These are phyloP conservation scores for Larimichthys polyactis DNA, from an alignment of 2,113 vertebrate genomes.

Conservation along the genomic window DNA sequence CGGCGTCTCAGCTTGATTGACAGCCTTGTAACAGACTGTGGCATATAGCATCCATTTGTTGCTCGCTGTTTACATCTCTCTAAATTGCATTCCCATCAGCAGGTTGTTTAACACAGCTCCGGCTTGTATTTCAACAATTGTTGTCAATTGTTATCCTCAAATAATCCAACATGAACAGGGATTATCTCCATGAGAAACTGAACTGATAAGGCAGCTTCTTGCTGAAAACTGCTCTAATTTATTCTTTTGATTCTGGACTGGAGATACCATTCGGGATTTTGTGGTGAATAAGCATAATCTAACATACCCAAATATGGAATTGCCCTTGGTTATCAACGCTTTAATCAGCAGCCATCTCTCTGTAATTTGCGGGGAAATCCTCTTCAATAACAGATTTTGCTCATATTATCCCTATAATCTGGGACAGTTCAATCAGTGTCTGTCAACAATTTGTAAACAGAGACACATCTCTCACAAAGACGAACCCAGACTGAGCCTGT, in stretches of 20 bases:
- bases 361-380: conserved; percentile 53
- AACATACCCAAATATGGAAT: conserved; percentile 44
- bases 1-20: conserved; percentile 46
- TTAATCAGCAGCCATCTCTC: conserved; percentile 56
- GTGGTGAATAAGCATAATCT: conserved; percentile 37
- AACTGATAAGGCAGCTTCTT: neutral
- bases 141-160: conserved; percentile 12
- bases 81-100: conserved; percentile 47
- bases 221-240: neutral
- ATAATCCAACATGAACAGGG: neutral
- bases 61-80: conserved; percentile 38
- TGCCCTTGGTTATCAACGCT: conserved; percentile 27
- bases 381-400: conserved; percentile 40
- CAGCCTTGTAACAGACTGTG: conserved; percentile 45
- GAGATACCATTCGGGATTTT: conserved; percentile 27
- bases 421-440: conserved; percentile 33
- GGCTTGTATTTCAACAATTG: conserved; percentile 27
- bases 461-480: conserved; percentile 35
- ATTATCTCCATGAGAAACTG: conserved; percentile 11
- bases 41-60: conserved; percentile 49
- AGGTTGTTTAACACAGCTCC: conserved; percentile 39
- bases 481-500: conserved; percentile 8
- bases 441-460: conserved; percentile 46
- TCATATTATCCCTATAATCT: conserved; percentile 50
- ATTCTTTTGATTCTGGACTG: conserved; percentile 3